phyloP scores from a whole-genome alignment of 2,888 invertebrate genomes.

The Diploptera punctata region DNA sequence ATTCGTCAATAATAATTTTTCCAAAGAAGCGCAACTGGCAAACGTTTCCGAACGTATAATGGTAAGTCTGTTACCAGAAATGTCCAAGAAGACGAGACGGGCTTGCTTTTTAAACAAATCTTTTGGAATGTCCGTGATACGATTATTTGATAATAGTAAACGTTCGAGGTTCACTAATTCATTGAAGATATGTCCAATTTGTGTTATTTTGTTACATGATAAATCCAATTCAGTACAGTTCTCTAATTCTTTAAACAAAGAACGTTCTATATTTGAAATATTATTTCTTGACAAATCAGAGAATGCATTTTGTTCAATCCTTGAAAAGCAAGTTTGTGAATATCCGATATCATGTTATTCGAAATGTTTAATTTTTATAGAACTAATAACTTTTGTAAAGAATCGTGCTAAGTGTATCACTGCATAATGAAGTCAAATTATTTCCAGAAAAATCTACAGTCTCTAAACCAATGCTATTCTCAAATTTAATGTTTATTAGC shows the following conservation, averaged over 20 bases:
- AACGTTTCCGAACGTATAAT: background rate
- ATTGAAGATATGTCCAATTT: background rate
- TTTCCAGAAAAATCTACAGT: background rate
- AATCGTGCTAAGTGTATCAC: no score
- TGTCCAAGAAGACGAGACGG: background rate
- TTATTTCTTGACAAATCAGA: conserved; percentile 10
- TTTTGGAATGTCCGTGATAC: background rate
- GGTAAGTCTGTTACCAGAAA: background rate
- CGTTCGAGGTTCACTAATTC: background rate
- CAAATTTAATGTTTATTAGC: background rate
- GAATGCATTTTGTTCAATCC: background rate
- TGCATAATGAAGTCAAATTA: background rate
- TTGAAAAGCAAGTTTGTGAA: background rate
- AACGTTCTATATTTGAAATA: background rate
- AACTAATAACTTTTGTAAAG: no score
- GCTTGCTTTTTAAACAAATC: background rate
- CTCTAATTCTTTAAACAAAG: background rate
- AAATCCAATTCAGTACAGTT: background rate
- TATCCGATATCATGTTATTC: background rate
- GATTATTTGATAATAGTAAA: background rate
- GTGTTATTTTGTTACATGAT: background rate
- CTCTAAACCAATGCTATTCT: background rate
- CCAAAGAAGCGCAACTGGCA: background rate
- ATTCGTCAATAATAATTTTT: background rate
- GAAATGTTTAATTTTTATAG: background rate